Conservation (phyloP, 2,888 invertebrate genomes). For the Pollenia amentaria region DNA sequence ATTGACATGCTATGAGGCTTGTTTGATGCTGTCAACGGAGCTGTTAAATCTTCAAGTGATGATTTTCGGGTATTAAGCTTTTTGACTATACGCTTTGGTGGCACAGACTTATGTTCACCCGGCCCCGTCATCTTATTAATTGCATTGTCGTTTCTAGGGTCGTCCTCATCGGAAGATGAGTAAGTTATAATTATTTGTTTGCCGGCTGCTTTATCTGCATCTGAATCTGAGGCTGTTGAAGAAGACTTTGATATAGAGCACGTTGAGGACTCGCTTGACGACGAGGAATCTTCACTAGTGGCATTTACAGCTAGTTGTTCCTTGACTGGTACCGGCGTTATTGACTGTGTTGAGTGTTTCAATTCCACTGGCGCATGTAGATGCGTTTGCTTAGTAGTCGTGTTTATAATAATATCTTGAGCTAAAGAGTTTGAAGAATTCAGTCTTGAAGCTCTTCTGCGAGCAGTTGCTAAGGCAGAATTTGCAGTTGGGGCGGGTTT, state of each 20-base stretch:
- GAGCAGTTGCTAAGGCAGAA: constrained; percentile 65
- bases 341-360: constrained; percentile 34
- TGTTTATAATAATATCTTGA: constrained; percentile 45
- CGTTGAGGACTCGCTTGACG: constrained; percentile 73
- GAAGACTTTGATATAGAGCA: constrained; percentile 76
- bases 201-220: constrained; percentile 38
- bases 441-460: constrained; percentile 75
- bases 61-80: constrained; percentile 77
- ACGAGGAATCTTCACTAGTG: constrained; percentile 75
- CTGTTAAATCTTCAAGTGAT: constrained; percentile 73
- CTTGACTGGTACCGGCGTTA: constrained; percentile 22
- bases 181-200: constrained; percentile 33
- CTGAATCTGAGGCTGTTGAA: constrained; percentile 66
- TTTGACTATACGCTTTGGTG: constrained; percentile 76
- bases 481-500: constrained; percentile 78
- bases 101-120: constrained; percentile 45
- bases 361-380: constrained; percentile 67
- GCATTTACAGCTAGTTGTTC: constrained; percentile 29
- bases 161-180: constrained; percentile 72
- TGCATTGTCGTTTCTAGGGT: constrained; percentile 33
- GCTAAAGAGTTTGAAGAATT: constrained; percentile 72
- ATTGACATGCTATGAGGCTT: constrained; percentile 64
- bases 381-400: constrained; percentile 77
- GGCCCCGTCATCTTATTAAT: constrained; percentile 34
- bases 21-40: constrained; percentile 56